Evolutionary conservation across 37 sponge, comb jelly and placozoan genomes (phyloP).

Genomic region (Dysidea cf. avara): DNA sequence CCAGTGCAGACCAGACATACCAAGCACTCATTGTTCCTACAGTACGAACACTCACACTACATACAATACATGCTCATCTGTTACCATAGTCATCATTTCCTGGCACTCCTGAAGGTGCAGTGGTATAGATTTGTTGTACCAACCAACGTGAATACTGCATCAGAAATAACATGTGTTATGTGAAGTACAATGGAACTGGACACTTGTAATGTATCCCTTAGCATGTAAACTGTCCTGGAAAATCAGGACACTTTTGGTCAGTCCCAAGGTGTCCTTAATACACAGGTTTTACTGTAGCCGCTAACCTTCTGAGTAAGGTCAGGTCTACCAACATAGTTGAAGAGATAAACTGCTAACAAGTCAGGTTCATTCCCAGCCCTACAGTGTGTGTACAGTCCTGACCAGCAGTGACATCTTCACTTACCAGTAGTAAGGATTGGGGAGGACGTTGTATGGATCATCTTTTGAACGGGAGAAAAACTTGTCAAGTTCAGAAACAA

Average conservation of each 20-base stretch:
- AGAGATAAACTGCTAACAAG: constrained; percentile 42
- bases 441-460: constrained; percentile 44
- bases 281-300: too few relatives aligned
- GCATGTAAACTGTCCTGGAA: too few relatives aligned
- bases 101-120: constrained; percentile 37
- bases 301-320: constrained; percentile 57
- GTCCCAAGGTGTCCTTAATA: too few relatives aligned
- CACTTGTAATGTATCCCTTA: too few relatives aligned
- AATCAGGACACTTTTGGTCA: too few relatives aligned
- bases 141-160: constrained; percentile 45
- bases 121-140: constrained; percentile 48
- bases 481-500: constrained; percentile 31
- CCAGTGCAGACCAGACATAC: constrained; percentile 53
- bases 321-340: constrained; percentile 32
- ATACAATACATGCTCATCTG: background rate
- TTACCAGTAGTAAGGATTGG: constrained; percentile 68
- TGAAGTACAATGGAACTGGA: background rate
- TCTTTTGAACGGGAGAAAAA: constrained; percentile 38
- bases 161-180: background rate
- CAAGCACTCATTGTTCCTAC: constrained; percentile 63
- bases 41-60: background rate
- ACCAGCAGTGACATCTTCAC: background rate
- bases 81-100: constrained; percentile 71
- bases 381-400: background rate
- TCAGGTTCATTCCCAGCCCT: constrained; percentile 78